Evolutionary conservation across 2,113 vertebrate genomes (phyloP).

Genomic region (Cephalopholis sonnerati): DNA sequence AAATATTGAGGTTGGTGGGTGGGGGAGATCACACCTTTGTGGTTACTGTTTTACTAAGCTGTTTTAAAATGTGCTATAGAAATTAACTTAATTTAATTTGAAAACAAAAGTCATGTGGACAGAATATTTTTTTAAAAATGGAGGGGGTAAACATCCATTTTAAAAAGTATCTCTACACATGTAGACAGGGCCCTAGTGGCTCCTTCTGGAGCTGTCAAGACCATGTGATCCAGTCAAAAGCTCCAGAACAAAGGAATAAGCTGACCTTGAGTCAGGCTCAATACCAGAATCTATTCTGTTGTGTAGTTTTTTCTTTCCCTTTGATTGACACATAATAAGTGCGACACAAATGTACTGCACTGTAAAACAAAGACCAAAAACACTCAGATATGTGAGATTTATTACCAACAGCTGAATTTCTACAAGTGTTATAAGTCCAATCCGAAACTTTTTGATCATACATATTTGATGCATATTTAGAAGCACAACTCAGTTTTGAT

Average conservation of each 20-base stretch:
- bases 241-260: not conserved
- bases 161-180: too few relatives aligned
- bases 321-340: not conserved
- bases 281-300: not conserved
- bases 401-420: not conserved
- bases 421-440: not conserved
- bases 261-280: not conserved
- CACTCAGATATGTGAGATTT: not conserved
- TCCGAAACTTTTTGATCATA: not conserved
- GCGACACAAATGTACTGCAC: not conserved
- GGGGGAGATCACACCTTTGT: too few relatives aligned
- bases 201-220: not conserved
- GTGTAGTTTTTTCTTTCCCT: not conserved
- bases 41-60: too few relatives aligned
- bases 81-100: too few relatives aligned
- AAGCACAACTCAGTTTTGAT: not conserved
- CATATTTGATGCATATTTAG: not conserved
- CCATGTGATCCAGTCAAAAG: not conserved
- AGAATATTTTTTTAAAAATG: too few relatives aligned
- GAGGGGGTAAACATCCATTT: too few relatives aligned
- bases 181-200: not conserved
- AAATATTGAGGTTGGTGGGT: too few relatives aligned
- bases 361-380: not conserved
- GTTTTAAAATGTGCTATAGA: too few relatives aligned
- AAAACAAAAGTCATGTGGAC: too few relatives aligned